Base-by-base conservation (phyloP, 2,797 vertebrate genomes). In the Moxostoma hubbsi region DNA sequence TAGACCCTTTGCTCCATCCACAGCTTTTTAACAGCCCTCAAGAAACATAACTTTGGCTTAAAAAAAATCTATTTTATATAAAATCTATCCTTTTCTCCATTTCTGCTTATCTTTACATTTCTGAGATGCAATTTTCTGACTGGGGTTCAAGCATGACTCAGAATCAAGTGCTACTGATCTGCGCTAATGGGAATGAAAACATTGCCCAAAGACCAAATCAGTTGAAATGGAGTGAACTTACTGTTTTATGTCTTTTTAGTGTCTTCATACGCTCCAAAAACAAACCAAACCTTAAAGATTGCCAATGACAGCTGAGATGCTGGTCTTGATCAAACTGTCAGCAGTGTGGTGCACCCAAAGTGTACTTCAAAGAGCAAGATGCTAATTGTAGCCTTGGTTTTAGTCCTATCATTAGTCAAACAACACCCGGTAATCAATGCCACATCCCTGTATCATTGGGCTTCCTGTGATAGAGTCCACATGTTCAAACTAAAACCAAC, bases 121-220 rank as follows among this genome's bases (percentile, higher is more conserved):
- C 82, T 50, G 46, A 81, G 83, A 85, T 86, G 61, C 43, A 74
- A 71, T 84, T 81, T 82, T 79, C 69, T 84, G 85, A 87, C 85
- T 81, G 70, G 6, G 7, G 11, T 43, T 51, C 45, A 63, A 80
- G 66, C 73, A 63, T 0, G n/a, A 59, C 71, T 70, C 13, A 7
- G 63, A 71, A 54, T 47, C 47, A 57, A 84, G 71, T 65, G 46
- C 45, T 51, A 24, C 10, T 24, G 43, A 50, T 50, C 55, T 62
- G 12, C 24, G 10, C 4, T 53, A 13, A 73, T 15, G 11, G 12
- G 15, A 57, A 58, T 43, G 62, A 74, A 81, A 80, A 73, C 63
- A 16, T 36, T 10, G 9, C 16, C 12, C n/a, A 13, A 47, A 59
- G 62, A 24, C 50, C 55, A 70, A 80, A 64, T 73, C 65, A 75